These are phyloP conservation scores for Dendrolimus houi DNA, from an alignment of 2,888 invertebrate genomes.

Conservation along the genomic window DNA sequence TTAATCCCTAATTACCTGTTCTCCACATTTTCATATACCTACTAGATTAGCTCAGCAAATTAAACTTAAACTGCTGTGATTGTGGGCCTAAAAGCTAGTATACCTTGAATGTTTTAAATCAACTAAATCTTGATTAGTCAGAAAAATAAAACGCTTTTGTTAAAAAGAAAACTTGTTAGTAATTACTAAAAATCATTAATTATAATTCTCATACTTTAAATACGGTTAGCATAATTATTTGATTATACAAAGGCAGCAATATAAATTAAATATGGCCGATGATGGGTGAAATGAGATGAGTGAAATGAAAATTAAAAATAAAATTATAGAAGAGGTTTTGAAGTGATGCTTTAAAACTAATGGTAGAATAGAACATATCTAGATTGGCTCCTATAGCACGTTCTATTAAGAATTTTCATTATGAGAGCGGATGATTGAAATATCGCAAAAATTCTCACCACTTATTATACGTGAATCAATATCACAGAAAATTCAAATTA, in stretches of 20 bases:
- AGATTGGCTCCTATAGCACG: conserved; percentile 35
- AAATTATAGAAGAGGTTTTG: conserved; percentile 32
- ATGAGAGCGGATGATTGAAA: conserved; percentile 33
- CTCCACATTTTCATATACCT: no score
- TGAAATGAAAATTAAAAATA: conserved; percentile 24
- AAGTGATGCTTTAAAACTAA: conserved; percentile 56
- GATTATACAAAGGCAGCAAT: conserved; percentile 17
- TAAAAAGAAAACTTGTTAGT: conserved; percentile 48
- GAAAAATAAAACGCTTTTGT: conserved; percentile 31
- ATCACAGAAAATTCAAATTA: no score
- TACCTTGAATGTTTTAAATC: background rate
- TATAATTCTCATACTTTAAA: conserved; percentile 5
- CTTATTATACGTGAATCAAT: no score
- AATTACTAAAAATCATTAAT: conserved; percentile 19
- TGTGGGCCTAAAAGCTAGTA: background rate
- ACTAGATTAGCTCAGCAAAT: background rate
- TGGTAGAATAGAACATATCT: conserved; percentile 25
- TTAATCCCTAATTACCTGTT: no score
- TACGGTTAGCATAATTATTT: conserved; percentile 15
- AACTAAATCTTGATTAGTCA: conserved; percentile 1
- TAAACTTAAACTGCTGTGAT: conserved; percentile 7
- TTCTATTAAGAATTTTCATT: conserved; percentile 19
- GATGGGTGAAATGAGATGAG: conserved; percentile 26
- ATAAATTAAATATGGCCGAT: conserved; percentile 28
- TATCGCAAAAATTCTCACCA: conserved; percentile 15